A percentile compares a stretch with the other conserved stretches of the same genome.
These are phyloP conservation scores for Noctua janthina DNA, from an alignment of 2,888 invertebrate species.

Conservation along the genomic window DNA sequence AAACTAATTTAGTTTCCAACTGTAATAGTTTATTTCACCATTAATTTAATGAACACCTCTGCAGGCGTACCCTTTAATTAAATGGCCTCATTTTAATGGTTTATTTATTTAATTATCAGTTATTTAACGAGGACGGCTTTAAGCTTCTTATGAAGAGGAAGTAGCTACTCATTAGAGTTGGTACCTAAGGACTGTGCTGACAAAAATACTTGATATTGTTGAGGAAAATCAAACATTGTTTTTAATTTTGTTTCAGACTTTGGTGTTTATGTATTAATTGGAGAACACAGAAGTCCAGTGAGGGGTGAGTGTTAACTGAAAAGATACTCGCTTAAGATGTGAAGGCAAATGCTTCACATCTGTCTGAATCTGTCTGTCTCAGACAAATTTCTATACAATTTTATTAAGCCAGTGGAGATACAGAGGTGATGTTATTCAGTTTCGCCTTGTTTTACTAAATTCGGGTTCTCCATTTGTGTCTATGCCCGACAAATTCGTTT, in stretches of 20 bases:
- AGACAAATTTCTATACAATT: not conserved
- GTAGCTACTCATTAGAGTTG: not conserved
- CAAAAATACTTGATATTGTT: not conserved
- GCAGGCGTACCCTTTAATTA: constrained; percentile 34
- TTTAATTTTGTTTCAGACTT: constrained; percentile 2
- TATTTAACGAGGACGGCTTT: constrained; percentile 18
- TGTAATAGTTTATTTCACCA: constrained; percentile 19
- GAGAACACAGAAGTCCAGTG: not conserved
- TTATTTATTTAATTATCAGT: constrained; percentile 37
- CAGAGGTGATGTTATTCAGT: not conserved
- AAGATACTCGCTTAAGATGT: not conserved
- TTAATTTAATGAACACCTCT: constrained; percentile 41
- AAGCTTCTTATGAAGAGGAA: constrained; percentile 19
- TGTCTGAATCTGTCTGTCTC: not conserved
- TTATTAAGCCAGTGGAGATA: not conserved
- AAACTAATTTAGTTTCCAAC: constrained; percentile 36
- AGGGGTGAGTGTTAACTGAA: not conserved
- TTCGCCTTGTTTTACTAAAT: not conserved
- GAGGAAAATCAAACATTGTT: not conserved
- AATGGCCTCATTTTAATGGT: constrained; percentile 19
- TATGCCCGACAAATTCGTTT: not conserved
- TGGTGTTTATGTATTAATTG: not conserved
- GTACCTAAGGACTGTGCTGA: not conserved
- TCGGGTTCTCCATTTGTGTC: not conserved
- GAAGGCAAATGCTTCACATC: not conserved